These are phyloP conservation scores for Eupristina koningsbergeri DNA, from an alignment of 1,140 invertebrate species.

Conservation along the genomic window DNA sequence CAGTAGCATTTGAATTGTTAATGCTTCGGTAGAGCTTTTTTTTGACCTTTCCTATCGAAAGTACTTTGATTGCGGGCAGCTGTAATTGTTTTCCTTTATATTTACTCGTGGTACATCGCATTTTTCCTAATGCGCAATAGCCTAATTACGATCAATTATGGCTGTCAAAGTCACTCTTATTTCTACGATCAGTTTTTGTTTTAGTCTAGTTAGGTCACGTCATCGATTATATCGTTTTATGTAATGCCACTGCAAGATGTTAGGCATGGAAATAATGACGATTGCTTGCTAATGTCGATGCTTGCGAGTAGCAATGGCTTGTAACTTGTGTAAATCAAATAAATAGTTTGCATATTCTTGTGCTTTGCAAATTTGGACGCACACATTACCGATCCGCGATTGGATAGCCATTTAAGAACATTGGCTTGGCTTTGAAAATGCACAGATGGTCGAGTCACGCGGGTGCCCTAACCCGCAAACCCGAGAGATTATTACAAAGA, in stretches of 20 bases:
- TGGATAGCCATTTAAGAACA: background rate
- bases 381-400: background rate
- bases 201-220: background rate
- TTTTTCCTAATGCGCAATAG: background rate
- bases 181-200: background rate
- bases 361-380: too few relatives aligned
- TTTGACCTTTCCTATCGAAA: too few relatives aligned
- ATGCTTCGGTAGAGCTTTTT: too few relatives aligned
- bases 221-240: background rate
- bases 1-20: background rate
- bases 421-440: background rate
- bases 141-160: background rate
- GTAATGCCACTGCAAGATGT: background rate
- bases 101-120: background rate
- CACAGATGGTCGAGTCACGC: too few relatives aligned
- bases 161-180: background rate
- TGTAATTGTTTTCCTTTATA: background rate
- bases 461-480: background rate
- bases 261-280: too few relatives aligned
- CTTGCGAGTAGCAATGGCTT: background rate
- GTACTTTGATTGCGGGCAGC: too few relatives aligned
- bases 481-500: background rate
- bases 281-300: background rate
- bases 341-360: background rate
- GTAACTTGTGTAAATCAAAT: background rate